Conservation (phyloP, 2,797 vertebrate genomes). For the Momotus momota region DNA sequence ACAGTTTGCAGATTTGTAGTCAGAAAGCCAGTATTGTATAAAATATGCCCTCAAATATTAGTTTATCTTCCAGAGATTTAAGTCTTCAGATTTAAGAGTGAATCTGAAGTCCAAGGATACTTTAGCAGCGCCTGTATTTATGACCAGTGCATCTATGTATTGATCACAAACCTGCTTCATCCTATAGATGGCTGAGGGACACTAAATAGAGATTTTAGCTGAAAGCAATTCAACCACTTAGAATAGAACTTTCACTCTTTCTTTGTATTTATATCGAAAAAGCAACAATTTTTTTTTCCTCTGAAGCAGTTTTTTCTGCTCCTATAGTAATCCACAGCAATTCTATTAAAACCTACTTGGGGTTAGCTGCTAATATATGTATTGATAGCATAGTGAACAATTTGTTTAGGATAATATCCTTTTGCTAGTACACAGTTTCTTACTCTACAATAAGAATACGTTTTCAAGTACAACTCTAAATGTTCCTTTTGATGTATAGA, state of each 20-base stretch:
- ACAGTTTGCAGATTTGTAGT: neutral
- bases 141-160: neutral
- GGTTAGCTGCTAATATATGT: rapidly evolving
- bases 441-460: neutral
- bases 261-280: neutral
- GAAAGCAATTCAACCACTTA: neutral
- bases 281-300: neutral
- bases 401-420: neutral
- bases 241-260: neutral
- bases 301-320: neutral
- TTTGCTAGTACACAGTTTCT: neutral
- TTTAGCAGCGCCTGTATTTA: neutral
- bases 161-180: neutral
- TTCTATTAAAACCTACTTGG: neutral
- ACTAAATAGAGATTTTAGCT: neutral
- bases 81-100: neutral
- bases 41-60: neutral
- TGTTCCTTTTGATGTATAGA: neutral
- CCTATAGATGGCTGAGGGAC: neutral
- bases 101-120: neutral
- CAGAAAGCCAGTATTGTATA: neutral
- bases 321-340: neutral
- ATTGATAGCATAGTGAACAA: neutral
- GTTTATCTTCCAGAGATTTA: neutral
- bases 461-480: neutral